Percentiles rank a stretch among this genome's conserved stretches.
phyloP scores from a whole-genome alignment of 2,113 vertebrate genomes.

The Upupa epops region DNA sequence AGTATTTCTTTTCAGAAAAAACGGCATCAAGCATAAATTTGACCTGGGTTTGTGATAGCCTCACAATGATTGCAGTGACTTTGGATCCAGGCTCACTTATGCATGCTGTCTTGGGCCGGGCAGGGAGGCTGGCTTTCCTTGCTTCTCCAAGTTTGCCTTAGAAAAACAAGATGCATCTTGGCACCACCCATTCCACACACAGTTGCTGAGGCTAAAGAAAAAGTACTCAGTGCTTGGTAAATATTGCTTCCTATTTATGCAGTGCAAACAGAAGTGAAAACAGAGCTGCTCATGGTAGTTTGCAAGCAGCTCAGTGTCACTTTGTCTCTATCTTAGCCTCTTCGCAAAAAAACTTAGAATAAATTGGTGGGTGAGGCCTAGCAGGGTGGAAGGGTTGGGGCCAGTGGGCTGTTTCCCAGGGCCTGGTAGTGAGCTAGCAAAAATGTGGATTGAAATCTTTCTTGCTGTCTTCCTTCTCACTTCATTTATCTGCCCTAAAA shows the following conservation, averaged over 20 bases:
- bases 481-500: neutral
- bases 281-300: neutral
- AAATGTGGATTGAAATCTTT: neutral
- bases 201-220: neutral
- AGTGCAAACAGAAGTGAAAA: neutral
- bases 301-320: neutral
- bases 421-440: neutral
- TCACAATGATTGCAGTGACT: neutral
- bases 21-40: neutral
- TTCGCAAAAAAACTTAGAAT: neutral
- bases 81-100: neutral
- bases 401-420: neutral
- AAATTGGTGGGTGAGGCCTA: no score
- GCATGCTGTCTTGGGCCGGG: neutral
- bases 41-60: neutral
- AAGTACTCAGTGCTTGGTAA: neutral
- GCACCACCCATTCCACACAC: neutral
- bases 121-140: neutral
- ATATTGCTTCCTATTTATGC: neutral
- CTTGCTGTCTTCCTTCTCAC: neutral
- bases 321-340: neutral
- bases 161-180: neutral
- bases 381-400: neutral
- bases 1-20: slow-evolving; percentile 27
- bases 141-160: neutral